Conservation (phyloP, 2,888 invertebrate species). For the Lasiommata megera region DNA sequence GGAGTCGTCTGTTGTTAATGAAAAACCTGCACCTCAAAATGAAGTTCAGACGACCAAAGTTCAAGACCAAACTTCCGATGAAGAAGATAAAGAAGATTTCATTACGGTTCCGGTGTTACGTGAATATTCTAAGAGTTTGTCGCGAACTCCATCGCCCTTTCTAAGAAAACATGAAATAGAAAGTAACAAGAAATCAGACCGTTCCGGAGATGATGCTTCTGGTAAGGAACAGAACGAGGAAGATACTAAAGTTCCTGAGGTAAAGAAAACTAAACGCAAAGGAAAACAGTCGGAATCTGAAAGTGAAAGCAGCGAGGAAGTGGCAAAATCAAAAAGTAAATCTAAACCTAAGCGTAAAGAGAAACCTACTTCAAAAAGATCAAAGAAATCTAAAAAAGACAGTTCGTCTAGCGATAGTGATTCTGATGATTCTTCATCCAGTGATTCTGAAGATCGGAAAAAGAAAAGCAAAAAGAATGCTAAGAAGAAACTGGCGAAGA, state of each 20-base stretch:
- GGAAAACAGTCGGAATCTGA: slow-evolving; percentile 75
- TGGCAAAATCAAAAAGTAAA: slow-evolving; percentile 66
- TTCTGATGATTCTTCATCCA: slow-evolving; percentile 74
- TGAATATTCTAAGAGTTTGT: slow-evolving; percentile 87
- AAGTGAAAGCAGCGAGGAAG: slow-evolving; percentile 70
- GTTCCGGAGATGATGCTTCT: slow-evolving; percentile 68
- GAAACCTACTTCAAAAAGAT: slow-evolving; percentile 79
- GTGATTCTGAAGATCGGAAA: slow-evolving; percentile 75
- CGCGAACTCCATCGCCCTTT: slow-evolving; percentile 93
- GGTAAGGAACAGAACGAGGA: slow-evolving; percentile 74
- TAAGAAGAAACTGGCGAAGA: slow-evolving; percentile 72
- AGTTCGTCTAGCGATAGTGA: slow-evolving; percentile 76
- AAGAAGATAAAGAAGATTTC: slow-evolving; percentile 68
- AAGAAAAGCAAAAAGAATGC: slow-evolving; percentile 74
- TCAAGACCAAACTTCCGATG: slow-evolving; percentile 66
- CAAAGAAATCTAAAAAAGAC: slow-evolving; percentile 73
- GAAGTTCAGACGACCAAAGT: slow-evolving; percentile 53
- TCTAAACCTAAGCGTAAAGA: slow-evolving; percentile 76
- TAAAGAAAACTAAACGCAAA: slow-evolving; percentile 76
- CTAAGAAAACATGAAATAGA: slow-evolving; percentile 85
- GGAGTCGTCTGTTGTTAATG: slow-evolving; percentile 68
- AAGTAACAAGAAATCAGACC: slow-evolving; percentile 63
- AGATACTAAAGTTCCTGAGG: slow-evolving; percentile 55
- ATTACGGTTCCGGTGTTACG: slow-evolving; percentile 60
- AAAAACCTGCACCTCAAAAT: slow-evolving; percentile 55